Conservation (phyloP, 1,140 invertebrate genomes). For the Hypsibius dujardini region DNA sequence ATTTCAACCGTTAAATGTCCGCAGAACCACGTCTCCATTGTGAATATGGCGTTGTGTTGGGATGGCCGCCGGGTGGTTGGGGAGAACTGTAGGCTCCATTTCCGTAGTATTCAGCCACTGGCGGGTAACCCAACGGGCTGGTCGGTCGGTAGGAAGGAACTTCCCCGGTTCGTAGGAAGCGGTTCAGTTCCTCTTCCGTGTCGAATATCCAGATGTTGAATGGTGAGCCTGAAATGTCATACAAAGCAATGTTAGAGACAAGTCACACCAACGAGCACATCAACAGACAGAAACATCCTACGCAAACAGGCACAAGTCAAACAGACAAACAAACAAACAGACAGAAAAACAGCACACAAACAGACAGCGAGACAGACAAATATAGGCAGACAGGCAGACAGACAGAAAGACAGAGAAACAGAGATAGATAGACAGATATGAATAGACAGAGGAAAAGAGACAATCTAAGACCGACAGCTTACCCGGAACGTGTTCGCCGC, state of each 20-base stretch:
- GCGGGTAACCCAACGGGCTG: neutral
- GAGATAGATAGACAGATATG: no score
- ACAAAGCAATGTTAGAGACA: no score
- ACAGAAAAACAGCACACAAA: no score
- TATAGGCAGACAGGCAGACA: no score
- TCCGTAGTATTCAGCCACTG: slow-evolving; percentile 4
- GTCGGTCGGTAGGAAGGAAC: neutral
- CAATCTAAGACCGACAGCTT: no score
- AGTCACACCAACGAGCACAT: no score
- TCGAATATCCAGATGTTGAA: slow-evolving; percentile 98
- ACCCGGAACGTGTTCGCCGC: slow-evolving; percentile 77
- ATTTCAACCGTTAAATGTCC: neutral
- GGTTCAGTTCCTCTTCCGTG: slow-evolving; percentile 76
- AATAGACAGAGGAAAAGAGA: no score
- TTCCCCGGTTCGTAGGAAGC: slow-evolving; percentile 29
- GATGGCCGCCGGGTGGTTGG: neutral
- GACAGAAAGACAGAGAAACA: no score
- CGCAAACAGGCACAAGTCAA: no score
- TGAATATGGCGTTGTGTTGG: neutral
- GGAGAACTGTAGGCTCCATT: neutral
- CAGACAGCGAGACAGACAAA: no score
- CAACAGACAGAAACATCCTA: no score
- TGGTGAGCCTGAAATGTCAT: slow-evolving; percentile 47
- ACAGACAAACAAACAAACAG: no score
- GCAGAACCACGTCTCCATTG: slow-evolving; percentile 9